phyloP scores from a whole-genome alignment of 64 coral and sea anemone species.

The Acropora tenuis region DNA sequence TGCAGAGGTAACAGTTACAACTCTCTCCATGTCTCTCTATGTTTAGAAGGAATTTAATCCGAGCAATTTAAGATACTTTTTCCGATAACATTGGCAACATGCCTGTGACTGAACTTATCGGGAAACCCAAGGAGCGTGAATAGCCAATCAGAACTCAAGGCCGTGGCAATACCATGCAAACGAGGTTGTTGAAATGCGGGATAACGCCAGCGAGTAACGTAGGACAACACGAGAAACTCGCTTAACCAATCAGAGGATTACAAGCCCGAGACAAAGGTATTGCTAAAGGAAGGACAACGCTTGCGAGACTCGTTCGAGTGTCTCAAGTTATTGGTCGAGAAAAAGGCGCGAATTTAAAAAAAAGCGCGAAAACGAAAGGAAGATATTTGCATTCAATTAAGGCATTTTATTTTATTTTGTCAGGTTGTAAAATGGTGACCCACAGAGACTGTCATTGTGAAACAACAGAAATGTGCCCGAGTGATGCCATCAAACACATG shows the following conservation, averaged over 20 bases:
- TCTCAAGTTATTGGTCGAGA: neutral
- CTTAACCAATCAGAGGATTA: no score
- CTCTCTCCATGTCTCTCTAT: neutral
- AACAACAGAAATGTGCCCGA: constrained; percentile 81
- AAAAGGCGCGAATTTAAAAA: neutral
- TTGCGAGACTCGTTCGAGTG: neutral
- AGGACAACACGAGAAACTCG: no score
- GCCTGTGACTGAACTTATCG: neutral
- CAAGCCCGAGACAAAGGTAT: no score
- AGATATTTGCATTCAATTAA: neutral
- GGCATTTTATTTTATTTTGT: neutral
- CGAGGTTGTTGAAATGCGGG: no score
- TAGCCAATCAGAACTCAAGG: neutral
- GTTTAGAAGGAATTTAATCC: neutral
- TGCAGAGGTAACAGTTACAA: constrained; percentile 72
- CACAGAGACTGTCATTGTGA: constrained; percentile 90
- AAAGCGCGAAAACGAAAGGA: no score
- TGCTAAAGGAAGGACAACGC: neutral
- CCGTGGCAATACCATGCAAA: neutral
- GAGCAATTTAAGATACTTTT: no score
- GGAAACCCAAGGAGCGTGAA: no score
- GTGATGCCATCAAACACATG: constrained; percentile 68
- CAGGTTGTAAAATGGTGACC: constrained; percentile 80
- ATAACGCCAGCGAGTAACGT: no score
- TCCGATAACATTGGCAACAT: no score